These are phyloP conservation scores for Antheraea yamamai DNA, from an alignment of 2,888 invertebrate genomes.

Conservation along the genomic window DNA sequence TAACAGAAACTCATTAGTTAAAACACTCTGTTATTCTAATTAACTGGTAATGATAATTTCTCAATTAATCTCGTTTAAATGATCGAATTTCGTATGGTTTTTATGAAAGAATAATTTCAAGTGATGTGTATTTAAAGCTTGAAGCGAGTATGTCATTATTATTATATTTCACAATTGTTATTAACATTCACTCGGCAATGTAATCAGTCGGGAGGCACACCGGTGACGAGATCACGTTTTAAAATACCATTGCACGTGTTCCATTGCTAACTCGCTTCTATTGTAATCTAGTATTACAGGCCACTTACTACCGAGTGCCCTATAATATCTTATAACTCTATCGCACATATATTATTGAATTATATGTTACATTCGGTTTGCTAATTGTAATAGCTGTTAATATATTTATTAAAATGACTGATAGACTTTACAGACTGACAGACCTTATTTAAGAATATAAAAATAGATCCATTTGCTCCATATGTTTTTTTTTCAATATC, in stretches of 20 bases:
- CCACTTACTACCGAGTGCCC: too few species aligned
- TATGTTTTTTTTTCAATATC: too few species aligned
- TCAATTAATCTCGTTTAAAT: not conserved
- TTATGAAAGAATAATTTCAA: not conserved
- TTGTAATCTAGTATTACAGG: not conserved
- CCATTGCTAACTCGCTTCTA: not conserved
- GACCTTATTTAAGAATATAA: too few species aligned
- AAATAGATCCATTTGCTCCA: too few species aligned
- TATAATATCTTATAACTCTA: too few species aligned
- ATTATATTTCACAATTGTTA: conserved; percentile 3
- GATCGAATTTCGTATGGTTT: not conserved
- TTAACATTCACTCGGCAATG: conserved; percentile 1
- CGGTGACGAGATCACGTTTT: conserved; percentile 3
- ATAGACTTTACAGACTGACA: too few species aligned
- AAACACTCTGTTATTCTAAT: not conserved
- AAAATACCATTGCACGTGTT: not conserved
- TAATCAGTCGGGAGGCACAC: not conserved
- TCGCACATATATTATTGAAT: not conserved
- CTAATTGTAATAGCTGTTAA: not conserved
- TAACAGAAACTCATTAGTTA: not conserved
- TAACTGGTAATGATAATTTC: not conserved
- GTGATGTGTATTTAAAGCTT: not conserved
- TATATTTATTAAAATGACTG: not conserved
- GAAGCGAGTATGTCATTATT: not conserved
- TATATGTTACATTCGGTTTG: not conserved